A percentile compares a stretch with the other conserved stretches of the same genome.
Evolutionary conservation across 2,888 invertebrate species (phyloP).

Genomic region (Macaria liturata): DNA sequence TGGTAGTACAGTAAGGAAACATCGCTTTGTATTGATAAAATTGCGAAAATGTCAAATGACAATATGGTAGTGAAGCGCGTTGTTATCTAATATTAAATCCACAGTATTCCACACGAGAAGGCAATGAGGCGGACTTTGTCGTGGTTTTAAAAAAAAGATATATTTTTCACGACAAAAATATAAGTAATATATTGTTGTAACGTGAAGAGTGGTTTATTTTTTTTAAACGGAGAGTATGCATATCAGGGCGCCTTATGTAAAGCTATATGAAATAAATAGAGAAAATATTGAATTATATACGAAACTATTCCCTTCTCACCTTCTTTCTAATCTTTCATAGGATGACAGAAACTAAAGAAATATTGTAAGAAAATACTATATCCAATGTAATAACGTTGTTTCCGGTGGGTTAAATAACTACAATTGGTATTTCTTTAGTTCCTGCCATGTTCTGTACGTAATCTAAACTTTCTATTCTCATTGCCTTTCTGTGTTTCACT

Average conservation of each 20-base stretch:
- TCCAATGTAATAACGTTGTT: too few species aligned
- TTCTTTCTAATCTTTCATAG: constrained; percentile 17
- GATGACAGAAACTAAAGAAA: constrained; percentile 22
- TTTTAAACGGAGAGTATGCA: constrained; percentile 76
- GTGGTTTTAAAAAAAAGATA: constrained; percentile 27
- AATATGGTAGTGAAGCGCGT: constrained; percentile 57
- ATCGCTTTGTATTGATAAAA: constrained; percentile 39
- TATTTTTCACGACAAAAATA: constrained; percentile 28
- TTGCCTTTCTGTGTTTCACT: constrained; percentile 71
- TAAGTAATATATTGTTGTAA: constrained; percentile 56
- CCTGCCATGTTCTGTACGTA: constrained; percentile 19
- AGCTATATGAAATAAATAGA: constrained; percentile 38
- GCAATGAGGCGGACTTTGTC: constrained; percentile 41
- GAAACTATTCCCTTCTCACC: constrained; percentile 16
- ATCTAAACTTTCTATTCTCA: constrained; percentile 45
- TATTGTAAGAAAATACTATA: neutral
- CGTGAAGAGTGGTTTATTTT: constrained; percentile 77
- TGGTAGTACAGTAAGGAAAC: constrained; percentile 32
- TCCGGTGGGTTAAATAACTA: neutral
- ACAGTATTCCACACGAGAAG: constrained; percentile 38
- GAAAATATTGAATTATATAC: constrained; percentile 24
- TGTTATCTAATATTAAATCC: constrained; percentile 19
- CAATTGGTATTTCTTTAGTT: neutral
- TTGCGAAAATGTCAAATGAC: constrained; percentile 53
- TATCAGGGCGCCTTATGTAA: constrained; percentile 76